phyloP scores from a whole-genome alignment of 2,888 invertebrate genomes.

The Sphaerophoria rueppellii region DNA sequence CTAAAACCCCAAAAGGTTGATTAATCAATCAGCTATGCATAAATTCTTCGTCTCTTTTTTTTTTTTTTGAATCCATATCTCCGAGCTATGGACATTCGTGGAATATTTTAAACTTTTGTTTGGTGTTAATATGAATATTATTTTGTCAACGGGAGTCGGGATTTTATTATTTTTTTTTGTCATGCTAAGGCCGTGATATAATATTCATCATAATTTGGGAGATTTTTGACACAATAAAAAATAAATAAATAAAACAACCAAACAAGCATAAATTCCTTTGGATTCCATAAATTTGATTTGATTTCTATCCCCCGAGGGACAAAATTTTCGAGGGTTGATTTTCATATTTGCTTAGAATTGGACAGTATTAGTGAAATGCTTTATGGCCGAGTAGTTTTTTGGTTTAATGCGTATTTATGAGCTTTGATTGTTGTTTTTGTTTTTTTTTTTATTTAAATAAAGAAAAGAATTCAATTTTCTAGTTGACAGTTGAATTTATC shows the following conservation, averaged over 20 bases:
- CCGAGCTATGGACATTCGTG: not conserved
- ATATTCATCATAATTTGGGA: conserved; percentile 34
- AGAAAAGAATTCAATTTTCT: not conserved
- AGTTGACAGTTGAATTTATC: not conserved
- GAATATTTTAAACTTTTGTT: conserved; percentile 38
- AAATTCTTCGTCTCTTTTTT: conserved; percentile 16
- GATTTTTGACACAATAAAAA: conserved; percentile 12
- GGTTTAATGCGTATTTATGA: not conserved
- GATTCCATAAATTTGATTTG: conserved; percentile 26
- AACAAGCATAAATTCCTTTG: conserved; percentile 9
- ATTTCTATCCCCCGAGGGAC: not conserved
- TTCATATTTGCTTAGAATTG: not conserved
- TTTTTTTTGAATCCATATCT: not conserved
- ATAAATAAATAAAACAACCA: not conserved
- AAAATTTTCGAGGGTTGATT: no score
- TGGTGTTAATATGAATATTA: conserved; percentile 55
- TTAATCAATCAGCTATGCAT: conserved; percentile 54
- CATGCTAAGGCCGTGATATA: conserved; percentile 40
- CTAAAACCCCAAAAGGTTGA: conserved; percentile 41
- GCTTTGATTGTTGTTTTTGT: not conserved
- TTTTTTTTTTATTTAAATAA: not conserved
- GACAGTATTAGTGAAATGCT: not conserved
- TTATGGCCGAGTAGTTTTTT: not conserved
- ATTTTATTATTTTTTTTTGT: conserved; percentile 42
- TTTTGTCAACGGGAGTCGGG: conserved; percentile 59